These are phyloP conservation scores for Musca vetustissima DNA, from an alignment of 1,140 invertebrate species.

Conservation along the genomic window DNA sequence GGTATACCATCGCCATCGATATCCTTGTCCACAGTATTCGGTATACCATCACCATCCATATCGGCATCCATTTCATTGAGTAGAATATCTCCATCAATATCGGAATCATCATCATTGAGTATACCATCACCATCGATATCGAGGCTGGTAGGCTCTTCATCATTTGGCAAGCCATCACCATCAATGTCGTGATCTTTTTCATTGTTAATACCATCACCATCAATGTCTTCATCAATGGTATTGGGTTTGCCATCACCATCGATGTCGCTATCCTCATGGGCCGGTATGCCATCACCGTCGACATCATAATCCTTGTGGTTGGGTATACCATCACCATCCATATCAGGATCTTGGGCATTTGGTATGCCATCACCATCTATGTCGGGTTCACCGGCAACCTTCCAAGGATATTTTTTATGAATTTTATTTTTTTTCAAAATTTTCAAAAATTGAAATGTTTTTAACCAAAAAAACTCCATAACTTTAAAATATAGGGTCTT, in stretches of 20 bases:
- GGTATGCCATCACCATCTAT: conserved; percentile 36
- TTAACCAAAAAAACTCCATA: conserved; percentile 1
- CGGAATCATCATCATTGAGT: conserved; percentile 49
- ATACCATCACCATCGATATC: conserved; percentile 51
- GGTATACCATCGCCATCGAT: conserved; percentile 52
- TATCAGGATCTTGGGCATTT: conserved; percentile 31
- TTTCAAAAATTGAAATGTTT: too few relatives aligned
- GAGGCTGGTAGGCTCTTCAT: conserved; percentile 42
- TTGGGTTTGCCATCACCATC: conserved; percentile 46
- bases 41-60: conserved; percentile 51
- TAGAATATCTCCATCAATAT: conserved; percentile 46
- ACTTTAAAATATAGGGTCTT: conserved; percentile 27
- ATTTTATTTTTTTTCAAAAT: too few relatives aligned
- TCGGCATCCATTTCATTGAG: conserved; percentile 39
- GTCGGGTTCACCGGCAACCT: conserved; percentile 36
- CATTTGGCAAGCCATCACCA: conserved; percentile 41
- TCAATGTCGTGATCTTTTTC: conserved; percentile 52
- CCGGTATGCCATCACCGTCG: conserved; percentile 30
- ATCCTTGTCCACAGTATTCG: conserved; percentile 44
- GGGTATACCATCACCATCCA: conserved; percentile 28
- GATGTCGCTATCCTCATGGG: conserved; percentile 37
- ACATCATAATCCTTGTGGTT: conserved; percentile 27
- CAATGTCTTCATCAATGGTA: conserved; percentile 51
- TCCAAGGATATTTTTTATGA: conserved; percentile 39
- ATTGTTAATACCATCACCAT: conserved; percentile 44